Evolutionary conservation across 2,888 invertebrate genomes (phyloP).

Genomic region (Drosophila robusta): DNA sequence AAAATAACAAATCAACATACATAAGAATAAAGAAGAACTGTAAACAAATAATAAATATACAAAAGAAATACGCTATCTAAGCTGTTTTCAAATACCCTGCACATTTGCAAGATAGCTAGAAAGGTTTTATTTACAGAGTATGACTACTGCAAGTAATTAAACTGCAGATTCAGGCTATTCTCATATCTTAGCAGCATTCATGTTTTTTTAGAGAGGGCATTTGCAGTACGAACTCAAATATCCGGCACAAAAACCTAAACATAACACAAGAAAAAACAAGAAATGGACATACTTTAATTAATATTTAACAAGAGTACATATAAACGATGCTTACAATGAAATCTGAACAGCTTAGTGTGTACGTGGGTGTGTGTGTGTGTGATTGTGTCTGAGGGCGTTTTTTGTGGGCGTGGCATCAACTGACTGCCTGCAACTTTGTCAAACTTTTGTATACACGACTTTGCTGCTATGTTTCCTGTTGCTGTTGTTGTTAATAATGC

Average conservation of each 20-base stretch:
- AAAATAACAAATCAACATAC: too few relatives aligned
- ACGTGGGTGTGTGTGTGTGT: constrained; percentile 12
- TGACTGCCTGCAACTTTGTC: constrained; percentile 59
- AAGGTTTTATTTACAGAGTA: too few relatives aligned
- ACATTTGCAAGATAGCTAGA: too few relatives aligned
- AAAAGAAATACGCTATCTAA: too few relatives aligned
- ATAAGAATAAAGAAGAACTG: too few relatives aligned
- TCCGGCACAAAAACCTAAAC: constrained; percentile 6
- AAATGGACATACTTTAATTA: constrained; percentile 78
- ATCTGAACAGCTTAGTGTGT: constrained; percentile 40
- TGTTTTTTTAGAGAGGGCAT: not conserved
- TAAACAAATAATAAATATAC: too few relatives aligned
- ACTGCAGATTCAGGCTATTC: too few relatives aligned
- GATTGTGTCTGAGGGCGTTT: constrained; percentile 20
- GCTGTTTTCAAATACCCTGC: too few relatives aligned
- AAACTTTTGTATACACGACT: constrained; percentile 58
- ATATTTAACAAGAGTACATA: constrained; percentile 81
- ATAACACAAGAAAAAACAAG: constrained; percentile 25
- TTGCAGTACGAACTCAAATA: not conserved
- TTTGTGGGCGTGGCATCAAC: constrained; percentile 24
- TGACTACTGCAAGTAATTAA: too few relatives aligned
- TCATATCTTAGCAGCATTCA: too few relatives aligned
- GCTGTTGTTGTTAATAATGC: constrained; percentile 29
- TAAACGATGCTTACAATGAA: constrained; percentile 67
- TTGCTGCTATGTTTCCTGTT: constrained; percentile 24